These are phyloP conservation scores for Trichoplusia ni DNA, from an alignment of 1,140 invertebrate genomes.

Conservation along the genomic window DNA sequence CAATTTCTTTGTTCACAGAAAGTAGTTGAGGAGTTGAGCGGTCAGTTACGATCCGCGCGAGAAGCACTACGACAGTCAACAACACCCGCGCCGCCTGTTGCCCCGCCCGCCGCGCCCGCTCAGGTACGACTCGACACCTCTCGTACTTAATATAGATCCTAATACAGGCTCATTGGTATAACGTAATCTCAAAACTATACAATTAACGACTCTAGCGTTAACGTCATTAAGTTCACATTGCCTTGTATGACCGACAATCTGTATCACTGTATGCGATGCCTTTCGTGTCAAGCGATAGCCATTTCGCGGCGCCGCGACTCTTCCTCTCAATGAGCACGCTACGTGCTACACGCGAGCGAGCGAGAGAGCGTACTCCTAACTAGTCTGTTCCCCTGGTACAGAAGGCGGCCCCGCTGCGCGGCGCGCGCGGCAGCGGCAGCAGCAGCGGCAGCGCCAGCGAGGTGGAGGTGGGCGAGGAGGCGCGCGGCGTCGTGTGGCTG, in stretches of 20 bases:
- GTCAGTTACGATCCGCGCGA: conserved; percentile 59
- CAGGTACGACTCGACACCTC: conserved; percentile 36
- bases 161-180: neutral
- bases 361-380: too few relatives aligned
- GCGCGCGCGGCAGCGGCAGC: conserved; percentile 48
- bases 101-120: conserved; percentile 34
- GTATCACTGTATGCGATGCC: too few relatives aligned
- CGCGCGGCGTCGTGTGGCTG: conserved; percentile 67
- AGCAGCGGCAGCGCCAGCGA: conserved; percentile 61
- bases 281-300: too few relatives aligned
- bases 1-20: conserved; percentile 50
- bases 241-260: too few relatives aligned
- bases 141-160: neutral
- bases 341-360: too few relatives aligned
- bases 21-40: conserved; percentile 63
- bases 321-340: too few relatives aligned
- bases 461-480: conserved; percentile 74
- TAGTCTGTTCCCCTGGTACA: neutral
- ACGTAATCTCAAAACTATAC: too few relatives aligned
- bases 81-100: conserved; percentile 38
- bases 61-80: conserved; percentile 49
- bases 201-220: too few relatives aligned
- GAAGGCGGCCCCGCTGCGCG: conserved; percentile 32
- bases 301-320: too few relatives aligned
- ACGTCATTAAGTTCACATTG: too few relatives aligned